Evolutionary conservation across 1,140 invertebrate species (phyloP), one percentile per base, ranked within the genome.

Genomic region (Temnothorax curvispinosus): DNA sequence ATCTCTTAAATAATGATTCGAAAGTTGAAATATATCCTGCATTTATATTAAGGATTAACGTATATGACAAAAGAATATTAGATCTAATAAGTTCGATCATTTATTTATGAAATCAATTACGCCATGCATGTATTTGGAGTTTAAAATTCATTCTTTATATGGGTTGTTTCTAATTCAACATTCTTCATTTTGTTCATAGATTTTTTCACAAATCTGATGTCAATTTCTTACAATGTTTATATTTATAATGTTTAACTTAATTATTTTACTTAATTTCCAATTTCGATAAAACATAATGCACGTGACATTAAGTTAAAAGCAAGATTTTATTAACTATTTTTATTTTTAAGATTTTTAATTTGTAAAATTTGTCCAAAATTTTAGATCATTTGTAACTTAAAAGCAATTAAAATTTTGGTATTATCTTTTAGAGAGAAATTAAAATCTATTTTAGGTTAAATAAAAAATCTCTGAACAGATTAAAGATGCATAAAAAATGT

Each of bases 31-130:
- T 44, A 64, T 1, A 0, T 41, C 15, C 35, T 52, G 44, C n/a
- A 80, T 69, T 54, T 54, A 69, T 69, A 69, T 41, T 54, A n/a
- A 54, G 69, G 69, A 54, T 80, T 69, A 80, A 38, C 60, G 0
- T 27, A 52, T 65, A 52, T 18, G 32, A 67, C 32, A 80, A 41
- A 80, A 54, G 21, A 80, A 80, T 80, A 35, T 69, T 47, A 80
- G 67, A 80, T 41, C 27, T 67, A 80, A 80, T 67, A 27, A 80
- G 8, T 8, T 80, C 13, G 27, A 62, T 15, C 13, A 27, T 44
- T 67, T 21, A 54, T n/a, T 41, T 27, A 38, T 52, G 4, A 41
- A 69, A 69, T 80, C 15, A 21, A 80, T 54, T 80, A 80, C 1
- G 8, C 3, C 8, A 15, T 54, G 54, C 56, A 54, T 41, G 6